Evolutionary conservation across 2,113 vertebrate genomes (phyloP).

Genomic region (Junco hyemalis): DNA sequence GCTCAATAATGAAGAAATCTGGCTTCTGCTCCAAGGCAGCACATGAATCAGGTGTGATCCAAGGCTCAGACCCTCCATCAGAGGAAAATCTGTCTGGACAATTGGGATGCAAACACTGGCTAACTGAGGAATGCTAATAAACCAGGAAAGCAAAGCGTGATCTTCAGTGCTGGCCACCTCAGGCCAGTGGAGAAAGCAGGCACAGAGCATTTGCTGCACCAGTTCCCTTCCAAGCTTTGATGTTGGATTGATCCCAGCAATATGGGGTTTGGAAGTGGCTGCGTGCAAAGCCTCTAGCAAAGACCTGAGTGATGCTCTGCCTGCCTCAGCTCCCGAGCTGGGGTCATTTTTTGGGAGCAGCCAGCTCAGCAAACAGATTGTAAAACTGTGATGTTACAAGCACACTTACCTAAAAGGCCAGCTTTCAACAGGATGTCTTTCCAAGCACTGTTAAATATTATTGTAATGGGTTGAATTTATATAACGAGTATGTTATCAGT

Average conservation of each 20-base stretch:
- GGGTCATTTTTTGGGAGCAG: fast-evolving
- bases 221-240: background rate
- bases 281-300: background rate
- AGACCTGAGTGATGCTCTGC: background rate
- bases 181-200: background rate
- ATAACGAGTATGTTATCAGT: background rate
- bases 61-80: background rate
- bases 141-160: background rate
- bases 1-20: background rate
- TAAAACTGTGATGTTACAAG: background rate
- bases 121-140: background rate
- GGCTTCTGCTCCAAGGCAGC: background rate
- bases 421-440: conserved; percentile 24
- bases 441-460: conserved; percentile 5
- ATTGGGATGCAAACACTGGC: background rate
- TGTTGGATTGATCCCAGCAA: background rate
- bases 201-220: background rate
- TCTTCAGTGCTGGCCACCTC: background rate
- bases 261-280: background rate
- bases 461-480: conserved; percentile 1
- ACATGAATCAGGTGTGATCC: background rate
- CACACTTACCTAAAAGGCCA: background rate
- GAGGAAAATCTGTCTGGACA: background rate
- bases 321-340: background rate
- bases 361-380: background rate